A percentile compares a stretch with the other conserved stretches of the same genome.
These are phyloP conservation scores for Hormiphora californensis DNA, from an alignment of 37 sponge, comb jelly and placozoan species.

Conservation along the genomic window DNA sequence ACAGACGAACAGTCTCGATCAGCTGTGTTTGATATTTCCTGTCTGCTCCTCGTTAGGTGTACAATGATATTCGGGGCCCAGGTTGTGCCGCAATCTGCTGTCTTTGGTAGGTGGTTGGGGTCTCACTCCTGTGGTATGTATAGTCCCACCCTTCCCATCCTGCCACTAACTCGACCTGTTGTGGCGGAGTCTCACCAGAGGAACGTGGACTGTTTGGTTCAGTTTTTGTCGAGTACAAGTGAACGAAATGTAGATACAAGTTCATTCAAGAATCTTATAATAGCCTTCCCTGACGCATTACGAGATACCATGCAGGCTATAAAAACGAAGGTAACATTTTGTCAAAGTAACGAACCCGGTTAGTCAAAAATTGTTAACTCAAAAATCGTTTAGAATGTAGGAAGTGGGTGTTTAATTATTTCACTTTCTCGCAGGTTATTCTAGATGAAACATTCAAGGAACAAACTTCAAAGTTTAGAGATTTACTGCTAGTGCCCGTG, in stretches of 20 bases:
- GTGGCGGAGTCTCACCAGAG: not conserved
- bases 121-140: conserved; percentile 11
- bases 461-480: not conserved
- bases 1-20: not conserved
- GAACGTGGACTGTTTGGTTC: conserved; percentile 3
- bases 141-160: conserved; percentile 30
- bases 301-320: conserved; percentile 1
- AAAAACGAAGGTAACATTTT: not conserved
- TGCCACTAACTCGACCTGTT: not conserved
- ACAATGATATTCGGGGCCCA: conserved; percentile 34
- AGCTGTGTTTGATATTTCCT: conserved; percentile 35
- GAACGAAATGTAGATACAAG: conserved; percentile 9
- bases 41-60: conserved; percentile 27
- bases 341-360: not conserved
- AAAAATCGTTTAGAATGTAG: too few relatives aligned
- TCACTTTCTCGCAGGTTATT: not conserved
- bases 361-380: not conserved
- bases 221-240: conserved; percentile 6
- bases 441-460: conserved; percentile 6
- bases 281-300: conserved; percentile 8
- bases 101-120: conserved; percentile 27
- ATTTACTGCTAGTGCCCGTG: not conserved
- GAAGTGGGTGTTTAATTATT: too few relatives aligned
- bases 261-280: conserved; percentile 1
- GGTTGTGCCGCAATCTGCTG: not conserved